phyloP scores from a whole-genome alignment of 2,888 invertebrate genomes.

The Myopa tessellatipennis region DNA sequence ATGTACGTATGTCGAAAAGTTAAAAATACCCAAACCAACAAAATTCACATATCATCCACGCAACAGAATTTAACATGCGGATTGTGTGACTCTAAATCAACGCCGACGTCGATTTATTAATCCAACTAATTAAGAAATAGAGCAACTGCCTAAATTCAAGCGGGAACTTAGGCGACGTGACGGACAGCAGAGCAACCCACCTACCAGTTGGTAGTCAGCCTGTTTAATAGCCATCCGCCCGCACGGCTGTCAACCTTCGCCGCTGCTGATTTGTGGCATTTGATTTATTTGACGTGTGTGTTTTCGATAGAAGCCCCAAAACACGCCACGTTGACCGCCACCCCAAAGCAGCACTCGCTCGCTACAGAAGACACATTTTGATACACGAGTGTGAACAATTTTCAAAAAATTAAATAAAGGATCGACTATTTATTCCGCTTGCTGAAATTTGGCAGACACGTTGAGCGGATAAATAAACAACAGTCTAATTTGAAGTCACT shows the following conservation, averaged over 20 bases:
- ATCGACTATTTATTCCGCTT: too few species aligned
- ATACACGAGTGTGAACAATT: too few species aligned
- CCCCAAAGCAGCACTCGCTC: too few species aligned
- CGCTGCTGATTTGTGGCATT: conserved; percentile 58
- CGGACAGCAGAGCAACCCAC: neutral
- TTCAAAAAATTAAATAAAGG: too few species aligned
- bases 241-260: conserved; percentile 30
- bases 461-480: neutral
- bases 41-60: conserved; percentile 9
- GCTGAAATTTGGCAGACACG: neutral
- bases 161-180: neutral
- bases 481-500: too few species aligned
- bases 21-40: neutral
- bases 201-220: too few species aligned
- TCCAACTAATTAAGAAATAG: conserved; percentile 5
- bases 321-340: conserved; percentile 44
- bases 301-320: conserved; percentile 64
- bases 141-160: conserved; percentile 12
- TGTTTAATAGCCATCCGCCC: neutral
- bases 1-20: neutral
- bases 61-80: neutral
- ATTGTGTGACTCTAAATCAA: neutral
- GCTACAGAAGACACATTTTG: neutral
- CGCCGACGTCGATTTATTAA: conserved; percentile 23
- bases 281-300: conserved; percentile 66